Conservation (phyloP, 2,797 vertebrate genomes). For the Hippocampus kuda region DNA sequence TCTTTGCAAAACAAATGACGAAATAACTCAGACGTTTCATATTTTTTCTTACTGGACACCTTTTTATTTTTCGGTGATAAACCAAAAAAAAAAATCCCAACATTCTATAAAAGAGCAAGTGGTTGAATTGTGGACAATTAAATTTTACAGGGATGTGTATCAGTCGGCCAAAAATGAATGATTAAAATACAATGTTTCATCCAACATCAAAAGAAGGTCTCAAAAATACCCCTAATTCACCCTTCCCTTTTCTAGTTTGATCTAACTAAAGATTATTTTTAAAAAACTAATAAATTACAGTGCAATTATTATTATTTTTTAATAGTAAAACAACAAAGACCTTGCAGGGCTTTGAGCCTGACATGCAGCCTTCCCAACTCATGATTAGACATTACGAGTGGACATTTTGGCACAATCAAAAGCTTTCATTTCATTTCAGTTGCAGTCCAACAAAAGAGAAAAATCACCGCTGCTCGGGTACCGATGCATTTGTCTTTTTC, state of each 20-base stretch:
- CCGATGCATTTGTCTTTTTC: neutral
- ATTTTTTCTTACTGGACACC: slow-evolving; percentile 39
- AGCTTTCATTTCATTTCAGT: slow-evolving; percentile 17
- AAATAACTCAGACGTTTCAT: slow-evolving; percentile 2
- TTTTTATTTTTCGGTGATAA: slow-evolving; percentile 58
- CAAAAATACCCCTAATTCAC: slow-evolving; percentile 30
- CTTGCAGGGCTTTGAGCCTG: slow-evolving; percentile 25
- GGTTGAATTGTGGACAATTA: slow-evolving; percentile 29
- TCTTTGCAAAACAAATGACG: slow-evolving; percentile 39
- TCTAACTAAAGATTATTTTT: slow-evolving; percentile 37
- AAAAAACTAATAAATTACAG: slow-evolving; percentile 67
- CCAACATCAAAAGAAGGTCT: slow-evolving; percentile 21
- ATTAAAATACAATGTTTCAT: slow-evolving; percentile 25
- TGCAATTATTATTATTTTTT: slow-evolving; percentile 40
- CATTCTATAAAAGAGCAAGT: slow-evolving; percentile 57
- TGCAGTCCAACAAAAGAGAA: neutral
- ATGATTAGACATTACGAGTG: slow-evolving; percentile 31
- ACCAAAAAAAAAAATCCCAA: slow-evolving; percentile 41
- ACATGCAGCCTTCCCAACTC: slow-evolving; percentile 9
- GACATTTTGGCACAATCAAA: slow-evolving; percentile 56
- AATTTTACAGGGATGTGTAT: slow-evolving; percentile 20
- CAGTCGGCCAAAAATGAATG: slow-evolving; percentile 29
- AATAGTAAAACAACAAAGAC: slow-evolving; percentile 34
- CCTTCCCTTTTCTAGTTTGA: slow-evolving; percentile 22
- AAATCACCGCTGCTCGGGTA: neutral